A percentile compares a stretch with the other conserved stretches of the same genome.
These are phyloP conservation scores for Dendrolimus pini DNA, from an alignment of 2,888 invertebrate genomes.

Conservation along the genomic window DNA sequence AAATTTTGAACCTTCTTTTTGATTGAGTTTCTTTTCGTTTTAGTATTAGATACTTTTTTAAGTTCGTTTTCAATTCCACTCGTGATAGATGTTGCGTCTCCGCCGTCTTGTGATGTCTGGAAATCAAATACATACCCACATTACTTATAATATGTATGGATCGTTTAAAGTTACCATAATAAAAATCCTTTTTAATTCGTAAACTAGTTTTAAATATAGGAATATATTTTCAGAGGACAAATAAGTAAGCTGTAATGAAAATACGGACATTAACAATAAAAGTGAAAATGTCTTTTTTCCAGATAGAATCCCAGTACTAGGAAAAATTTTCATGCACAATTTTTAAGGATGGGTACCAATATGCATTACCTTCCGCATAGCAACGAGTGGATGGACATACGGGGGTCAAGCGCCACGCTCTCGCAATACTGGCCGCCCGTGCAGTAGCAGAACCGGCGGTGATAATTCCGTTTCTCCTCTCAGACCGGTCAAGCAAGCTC, in stretches of 20 bases:
- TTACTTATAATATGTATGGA: no score
- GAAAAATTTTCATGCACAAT: no score
- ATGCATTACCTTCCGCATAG: constrained; percentile 54
- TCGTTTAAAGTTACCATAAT: no score
- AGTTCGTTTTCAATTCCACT: constrained; percentile 62
- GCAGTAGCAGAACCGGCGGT: constrained; percentile 66
- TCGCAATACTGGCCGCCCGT: constrained; percentile 72
- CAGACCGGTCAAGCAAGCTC: constrained; percentile 74
- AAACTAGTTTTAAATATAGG: no score
- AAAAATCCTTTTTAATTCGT: no score
- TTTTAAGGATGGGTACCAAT: no score
- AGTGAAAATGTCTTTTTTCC: not conserved
- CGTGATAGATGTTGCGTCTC: constrained; percentile 53
- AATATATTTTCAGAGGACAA: no score
- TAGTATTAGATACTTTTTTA: constrained; percentile 60
- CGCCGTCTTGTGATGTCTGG: constrained; percentile 64
- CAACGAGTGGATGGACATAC: constrained; percentile 59
- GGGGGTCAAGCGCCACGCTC: constrained; percentile 74
- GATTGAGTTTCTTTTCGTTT: constrained; percentile 58
- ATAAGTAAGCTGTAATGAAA: not conserved
- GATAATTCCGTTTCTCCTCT: constrained; percentile 65
- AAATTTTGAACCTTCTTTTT: constrained; percentile 56
- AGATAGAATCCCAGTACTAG: not conserved
- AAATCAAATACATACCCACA: constrained; percentile 17
- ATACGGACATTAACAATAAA: no score